These are phyloP conservation scores for Sepiola atlantica DNA, from an alignment of 2,888 invertebrate species.

Conservation along the genomic window DNA sequence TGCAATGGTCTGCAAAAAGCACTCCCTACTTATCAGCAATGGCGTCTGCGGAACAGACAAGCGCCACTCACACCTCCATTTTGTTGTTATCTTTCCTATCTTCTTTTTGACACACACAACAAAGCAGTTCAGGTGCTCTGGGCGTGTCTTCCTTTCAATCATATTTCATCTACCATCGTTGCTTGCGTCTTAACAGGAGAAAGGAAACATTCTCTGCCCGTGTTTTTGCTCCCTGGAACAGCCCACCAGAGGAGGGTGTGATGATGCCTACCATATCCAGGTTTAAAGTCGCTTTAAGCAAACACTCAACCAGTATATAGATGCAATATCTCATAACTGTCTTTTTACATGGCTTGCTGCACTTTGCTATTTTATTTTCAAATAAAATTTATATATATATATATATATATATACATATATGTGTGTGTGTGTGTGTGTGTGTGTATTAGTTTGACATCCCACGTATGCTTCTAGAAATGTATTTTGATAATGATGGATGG, in stretches of 20 bases:
- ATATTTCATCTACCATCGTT: no score
- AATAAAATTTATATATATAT: neutral
- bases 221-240: no score
- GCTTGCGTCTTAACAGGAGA: no score
- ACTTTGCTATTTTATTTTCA: no score
- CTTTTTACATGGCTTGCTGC: no score
- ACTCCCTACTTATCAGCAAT: neutral
- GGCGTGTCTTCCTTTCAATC: no score
- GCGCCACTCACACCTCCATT: neutral
- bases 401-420: neutral
- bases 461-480: neutral
- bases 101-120: neutral
- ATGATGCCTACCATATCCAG: no score
- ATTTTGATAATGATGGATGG: neutral
- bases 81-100: neutral
- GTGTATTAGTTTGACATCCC: neutral
- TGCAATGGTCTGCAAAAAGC: constrained; percentile 20
- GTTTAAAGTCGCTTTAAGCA: no score
- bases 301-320: no score
- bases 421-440: neutral
- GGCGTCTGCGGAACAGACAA: neutral
- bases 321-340: no score
- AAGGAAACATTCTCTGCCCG: no score
- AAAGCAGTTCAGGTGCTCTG: neutral
- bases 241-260: no score